Base-by-base conservation (phyloP, 2,888 invertebrate species). In the Drosophila kuntzei region DNA sequence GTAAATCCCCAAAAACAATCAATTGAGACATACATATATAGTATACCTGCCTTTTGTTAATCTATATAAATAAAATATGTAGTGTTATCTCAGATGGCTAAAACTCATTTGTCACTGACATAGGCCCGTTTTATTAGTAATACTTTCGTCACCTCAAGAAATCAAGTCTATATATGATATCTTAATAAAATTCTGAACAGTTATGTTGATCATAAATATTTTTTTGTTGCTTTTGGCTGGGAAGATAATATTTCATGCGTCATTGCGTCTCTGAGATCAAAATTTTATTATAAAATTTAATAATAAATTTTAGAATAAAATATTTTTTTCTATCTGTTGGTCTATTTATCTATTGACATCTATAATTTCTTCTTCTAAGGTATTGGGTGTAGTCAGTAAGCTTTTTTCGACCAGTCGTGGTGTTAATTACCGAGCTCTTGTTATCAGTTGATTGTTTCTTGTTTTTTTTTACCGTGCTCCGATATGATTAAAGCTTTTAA, bases 401-500 rank as follows among this genome's bases (percentile, higher is more conserved):
- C 51, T 51, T 47, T 71, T 57, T 34, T 50, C 59, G n/a, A 53
- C 29, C 29, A 49, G 43, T 50, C 47, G 27, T 20, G 37, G 34
- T 36, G 71, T 58, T 81, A 81, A 79, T 84, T 71, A 70, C 66
- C 54, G 57, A 59, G 37, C 50, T 46, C 55, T 59, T 49, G 65
- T 81, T 83, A 83, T 83, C 82, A 75, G 75, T 34, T 44, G 47
- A 67, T 71, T 74, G 50, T 49, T 43, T 25, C 32, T 43, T 16
- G 11, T 43, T 25, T 27, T 47, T 44, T 18, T 51, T 22, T 36
- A 49, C 63, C 55, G 55, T 43, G 20, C 37, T 6, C 59, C 67
- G 80, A 82, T 83, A 83, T 79, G 83, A 82, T 69, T 76, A 80
- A 76, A 82, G 86, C 86, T 86, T 85, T 86, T 71, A 46, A 69